Conservation (phyloP, 2,888 invertebrate species). For the Scaptomyza reducta region DNA sequence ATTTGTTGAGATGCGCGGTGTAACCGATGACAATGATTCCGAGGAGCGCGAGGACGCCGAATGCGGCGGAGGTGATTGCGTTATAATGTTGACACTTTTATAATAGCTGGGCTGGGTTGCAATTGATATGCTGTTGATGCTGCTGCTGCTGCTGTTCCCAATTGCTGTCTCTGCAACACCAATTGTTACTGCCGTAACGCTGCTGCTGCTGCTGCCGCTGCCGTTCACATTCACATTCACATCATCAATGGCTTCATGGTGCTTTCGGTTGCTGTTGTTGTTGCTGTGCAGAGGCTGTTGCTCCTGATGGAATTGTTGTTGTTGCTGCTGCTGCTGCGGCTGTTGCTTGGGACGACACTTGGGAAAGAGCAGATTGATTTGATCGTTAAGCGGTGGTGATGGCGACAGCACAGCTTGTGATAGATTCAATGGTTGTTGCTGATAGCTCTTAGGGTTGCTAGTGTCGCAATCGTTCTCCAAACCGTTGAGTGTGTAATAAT, state of each 20-base stretch:
- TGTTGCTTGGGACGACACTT: conserved; percentile 91
- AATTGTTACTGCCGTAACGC: conserved; percentile 21
- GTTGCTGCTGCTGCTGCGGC: conserved; percentile 33
- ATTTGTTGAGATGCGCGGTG: conserved; percentile 84
- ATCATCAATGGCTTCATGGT: conserved; percentile 51
- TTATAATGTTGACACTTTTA: conserved; percentile 78
- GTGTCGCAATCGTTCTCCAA: conserved; percentile 57
- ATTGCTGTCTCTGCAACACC: conserved; percentile 37
- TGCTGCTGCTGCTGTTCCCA: conserved; percentile 21
- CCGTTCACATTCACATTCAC: conserved; percentile 50
- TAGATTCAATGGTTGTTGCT: conserved; percentile 64
- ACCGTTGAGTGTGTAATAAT: conserved; percentile 51
- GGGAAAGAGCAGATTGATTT: conserved; percentile 93
- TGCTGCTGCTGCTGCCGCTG: conserved; percentile 43
- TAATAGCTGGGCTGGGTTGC: conserved; percentile 65
- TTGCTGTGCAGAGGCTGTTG: conserved; percentile 31
- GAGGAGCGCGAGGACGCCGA: conserved; percentile 83
- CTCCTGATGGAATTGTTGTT: conserved; percentile 21
- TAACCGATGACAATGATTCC: conserved; percentile 83
- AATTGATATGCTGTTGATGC: conserved; percentile 22
- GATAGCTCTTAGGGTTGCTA: conserved; percentile 41
- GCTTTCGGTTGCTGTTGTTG: conserved; percentile 45
- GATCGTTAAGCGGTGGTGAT: conserved; percentile 87
- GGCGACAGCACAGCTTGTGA: conserved; percentile 84
- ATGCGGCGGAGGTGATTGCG: conserved; percentile 82